These are phyloP conservation scores for Lottia scabra DNA, from an alignment of 2,888 invertebrate species.

Conservation along the genomic window DNA sequence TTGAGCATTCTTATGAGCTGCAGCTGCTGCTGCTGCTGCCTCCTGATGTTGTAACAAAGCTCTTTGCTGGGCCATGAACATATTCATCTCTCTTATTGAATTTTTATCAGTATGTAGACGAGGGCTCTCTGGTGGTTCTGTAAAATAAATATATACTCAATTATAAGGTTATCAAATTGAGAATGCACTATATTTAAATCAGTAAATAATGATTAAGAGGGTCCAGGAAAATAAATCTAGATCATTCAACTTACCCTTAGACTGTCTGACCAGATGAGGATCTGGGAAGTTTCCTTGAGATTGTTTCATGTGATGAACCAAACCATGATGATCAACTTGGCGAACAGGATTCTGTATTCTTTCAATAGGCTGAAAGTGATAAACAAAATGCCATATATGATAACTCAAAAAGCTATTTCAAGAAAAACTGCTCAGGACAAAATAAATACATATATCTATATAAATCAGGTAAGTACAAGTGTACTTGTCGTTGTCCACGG, in stretches of 20 bases:
- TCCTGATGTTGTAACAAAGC: not conserved
- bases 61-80: constrained; percentile 9
- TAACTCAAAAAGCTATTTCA: too few species aligned
- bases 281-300: constrained; percentile 15
- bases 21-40: constrained; percentile 22
- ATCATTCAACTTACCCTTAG: not conserved
- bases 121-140: constrained; percentile 38
- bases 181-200: too few species aligned
- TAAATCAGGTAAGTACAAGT: too few species aligned
- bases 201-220: not conserved
- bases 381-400: too few species aligned
- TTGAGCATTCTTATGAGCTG: constrained; percentile 20
- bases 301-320: constrained; percentile 20
- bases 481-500: too few species aligned
- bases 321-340: constrained; percentile 22
- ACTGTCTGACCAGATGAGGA: constrained; percentile 1
- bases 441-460: too few species aligned
- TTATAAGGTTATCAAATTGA: too few species aligned
- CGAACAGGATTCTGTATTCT: constrained; percentile 44
- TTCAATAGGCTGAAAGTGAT: constrained; percentile 42
- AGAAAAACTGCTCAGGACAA: too few species aligned
- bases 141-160: not conserved
- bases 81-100: constrained; percentile 16
- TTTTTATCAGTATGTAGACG: constrained; percentile 34
- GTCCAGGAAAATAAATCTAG: too few species aligned